phyloP scores from a whole-genome alignment of 2,113 vertebrate species.

The Hemibagrus wyckioides region DNA sequence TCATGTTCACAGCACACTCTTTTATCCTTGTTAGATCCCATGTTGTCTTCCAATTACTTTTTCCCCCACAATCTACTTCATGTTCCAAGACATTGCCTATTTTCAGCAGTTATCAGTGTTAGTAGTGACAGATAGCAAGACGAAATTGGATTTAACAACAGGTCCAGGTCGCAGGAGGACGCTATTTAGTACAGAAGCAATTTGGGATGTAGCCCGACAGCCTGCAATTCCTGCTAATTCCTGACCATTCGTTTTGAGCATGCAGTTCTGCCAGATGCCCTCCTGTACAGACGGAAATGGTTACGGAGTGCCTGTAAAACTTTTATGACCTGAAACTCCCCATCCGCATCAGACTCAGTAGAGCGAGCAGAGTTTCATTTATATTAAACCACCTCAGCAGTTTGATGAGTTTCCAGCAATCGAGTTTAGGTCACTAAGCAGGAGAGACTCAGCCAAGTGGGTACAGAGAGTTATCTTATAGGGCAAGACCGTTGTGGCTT shows the following conservation, averaged over 20 bases:
- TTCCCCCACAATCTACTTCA: neutral
- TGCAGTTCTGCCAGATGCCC: constrained; percentile 19
- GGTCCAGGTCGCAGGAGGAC: neutral
- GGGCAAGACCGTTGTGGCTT: neutral
- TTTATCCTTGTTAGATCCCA: constrained; percentile 1
- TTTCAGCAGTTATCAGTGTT: constrained; percentile 18
- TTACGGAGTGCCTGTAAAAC: constrained; percentile 42
- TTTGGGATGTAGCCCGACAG: neutral
- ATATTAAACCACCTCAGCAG: constrained; percentile 45
- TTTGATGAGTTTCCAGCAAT: constrained; percentile 37
- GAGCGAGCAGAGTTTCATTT: constrained; percentile 44
- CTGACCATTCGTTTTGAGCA: constrained; percentile 10
- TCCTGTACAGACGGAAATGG: constrained; percentile 14
- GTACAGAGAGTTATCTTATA: neutral
- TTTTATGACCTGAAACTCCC: constrained; percentile 45
- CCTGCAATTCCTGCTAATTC: constrained; percentile 24
- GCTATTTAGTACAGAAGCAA: constrained; percentile 1
- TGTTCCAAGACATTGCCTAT: neutral
- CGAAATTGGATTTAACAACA: constrained; percentile 22
- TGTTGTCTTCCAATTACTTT: constrained; percentile 28
- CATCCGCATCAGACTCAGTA: constrained; percentile 26
- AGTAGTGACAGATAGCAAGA: constrained; percentile 19
- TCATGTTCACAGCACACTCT: neutral
- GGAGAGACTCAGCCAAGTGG: constrained; percentile 12
- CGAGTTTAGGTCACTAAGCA: constrained; percentile 25